Conservation (phyloP, 92 coral and sea anemone genomes). For the Parazoanthus darwini region DNA sequence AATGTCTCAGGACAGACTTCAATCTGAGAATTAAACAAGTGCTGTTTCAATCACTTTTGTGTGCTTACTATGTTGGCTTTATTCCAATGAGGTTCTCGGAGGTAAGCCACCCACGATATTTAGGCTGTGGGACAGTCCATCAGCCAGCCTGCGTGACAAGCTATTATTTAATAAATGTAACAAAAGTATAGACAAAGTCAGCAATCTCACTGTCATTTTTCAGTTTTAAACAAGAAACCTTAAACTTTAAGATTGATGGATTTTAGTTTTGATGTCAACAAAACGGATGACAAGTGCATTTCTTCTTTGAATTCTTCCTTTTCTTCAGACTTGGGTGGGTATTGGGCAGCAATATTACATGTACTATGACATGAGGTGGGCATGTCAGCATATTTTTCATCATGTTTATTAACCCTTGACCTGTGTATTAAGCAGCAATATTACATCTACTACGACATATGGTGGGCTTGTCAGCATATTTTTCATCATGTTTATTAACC, state of each 20-base stretch:
- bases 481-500: not conserved
- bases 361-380: constrained; percentile 96
- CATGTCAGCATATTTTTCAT: constrained; percentile 62
- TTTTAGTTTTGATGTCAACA: not conserved
- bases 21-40: constrained; percentile 94
- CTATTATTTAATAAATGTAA: too few species aligned
- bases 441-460: not conserved
- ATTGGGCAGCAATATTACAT: constrained; percentile 81
- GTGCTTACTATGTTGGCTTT: constrained; percentile 96
- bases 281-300: not conserved
- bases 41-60: constrained; percentile 88
- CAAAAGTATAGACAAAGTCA: not conserved
- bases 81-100: constrained; percentile 98
- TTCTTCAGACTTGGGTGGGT: not conserved
- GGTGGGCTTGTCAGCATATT: not conserved
- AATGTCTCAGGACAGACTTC: constrained; percentile 94
- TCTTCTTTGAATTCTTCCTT: not conserved
- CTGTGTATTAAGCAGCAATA: constrained; percentile 69
- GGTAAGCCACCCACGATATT: constrained; percentile 52
- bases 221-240: not conserved
- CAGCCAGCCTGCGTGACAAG: too few species aligned
- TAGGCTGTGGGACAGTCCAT: too few species aligned
- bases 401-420: not conserved
- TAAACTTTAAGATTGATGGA: not conserved
- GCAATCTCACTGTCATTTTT: not conserved